Percentiles rank a stretch among this genome's conserved stretches.
These are phyloP conservation scores for Lophochroa leadbeateri DNA, from an alignment of 2,113 vertebrate genomes.

Conservation along the genomic window DNA sequence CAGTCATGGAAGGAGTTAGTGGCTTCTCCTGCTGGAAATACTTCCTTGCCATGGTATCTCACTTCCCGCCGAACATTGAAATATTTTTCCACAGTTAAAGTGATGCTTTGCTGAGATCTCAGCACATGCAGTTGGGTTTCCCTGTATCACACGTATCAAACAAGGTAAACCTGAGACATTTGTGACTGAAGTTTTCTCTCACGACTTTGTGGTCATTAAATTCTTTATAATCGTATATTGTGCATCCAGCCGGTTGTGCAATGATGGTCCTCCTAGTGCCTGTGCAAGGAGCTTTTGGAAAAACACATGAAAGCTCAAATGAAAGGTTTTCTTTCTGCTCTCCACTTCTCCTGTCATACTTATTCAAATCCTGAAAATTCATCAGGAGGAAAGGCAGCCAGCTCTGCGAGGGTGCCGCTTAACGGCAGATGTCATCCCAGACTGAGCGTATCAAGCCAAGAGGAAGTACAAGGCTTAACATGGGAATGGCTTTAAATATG, in stretches of 20 bases:
- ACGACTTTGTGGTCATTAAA: neutral
- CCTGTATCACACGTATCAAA: neutral
- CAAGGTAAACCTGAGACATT: neutral
- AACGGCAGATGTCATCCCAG: conserved; percentile 56
- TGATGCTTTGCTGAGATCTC: neutral
- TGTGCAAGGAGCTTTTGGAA: neutral
- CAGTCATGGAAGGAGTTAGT: neutral
- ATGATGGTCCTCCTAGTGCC: neutral
- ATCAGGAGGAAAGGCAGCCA: conserved; percentile 30
- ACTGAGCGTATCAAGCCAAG: conserved; percentile 30
- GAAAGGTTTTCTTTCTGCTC: neutral
- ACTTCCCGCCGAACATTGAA: neutral
- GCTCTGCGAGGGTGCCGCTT: neutral
- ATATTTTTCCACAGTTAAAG: conserved; percentile 21
- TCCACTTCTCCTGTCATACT: neutral
- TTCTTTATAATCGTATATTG: neutral
- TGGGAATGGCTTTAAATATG: neutral
- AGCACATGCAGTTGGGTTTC: neutral
- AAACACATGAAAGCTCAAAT: neutral
- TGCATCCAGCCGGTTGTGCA: neutral
- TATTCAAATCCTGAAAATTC: neutral
- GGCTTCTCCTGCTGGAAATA: neutral
- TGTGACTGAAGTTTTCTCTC: neutral
- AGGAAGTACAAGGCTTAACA: conserved; percentile 6
- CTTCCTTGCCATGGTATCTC: neutral